Percentiles rank a stretch among this genome's conserved stretches.
Evolutionary conservation across 2,888 invertebrate species (phyloP).

Genomic region (Pecten maximus): DNA sequence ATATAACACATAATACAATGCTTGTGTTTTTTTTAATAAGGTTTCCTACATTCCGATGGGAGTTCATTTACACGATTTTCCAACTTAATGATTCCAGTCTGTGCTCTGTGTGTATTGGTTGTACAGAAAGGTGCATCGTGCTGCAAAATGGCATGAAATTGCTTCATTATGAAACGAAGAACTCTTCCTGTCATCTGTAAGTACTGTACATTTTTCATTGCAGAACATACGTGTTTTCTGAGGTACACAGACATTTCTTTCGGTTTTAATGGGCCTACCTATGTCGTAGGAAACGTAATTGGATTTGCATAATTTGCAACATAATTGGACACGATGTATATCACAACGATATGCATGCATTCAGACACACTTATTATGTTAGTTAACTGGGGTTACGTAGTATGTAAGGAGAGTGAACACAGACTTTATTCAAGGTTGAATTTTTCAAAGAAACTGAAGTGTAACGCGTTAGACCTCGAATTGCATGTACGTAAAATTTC

Average conservation of each 20-base stretch:
- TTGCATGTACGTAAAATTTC: neutral
- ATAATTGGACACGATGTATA: neutral
- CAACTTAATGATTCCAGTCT: no score
- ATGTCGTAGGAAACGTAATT: neutral
- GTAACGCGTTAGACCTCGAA: neutral
- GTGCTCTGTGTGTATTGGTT: no score
- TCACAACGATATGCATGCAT: neutral
- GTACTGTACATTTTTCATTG: neutral
- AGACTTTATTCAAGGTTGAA: neutral
- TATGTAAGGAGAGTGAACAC: neutral
- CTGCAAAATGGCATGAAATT: no score
- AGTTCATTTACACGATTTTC: no score
- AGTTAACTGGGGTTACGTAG: neutral
- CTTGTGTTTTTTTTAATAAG: no score
- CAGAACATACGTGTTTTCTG: neutral
- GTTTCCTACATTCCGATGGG: no score
- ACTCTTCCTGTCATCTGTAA: neutral
- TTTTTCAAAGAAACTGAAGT: neutral
- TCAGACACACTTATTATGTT: neutral
- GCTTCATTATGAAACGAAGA: neutral
- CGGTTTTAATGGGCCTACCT: neutral
- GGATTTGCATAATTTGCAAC: neutral
- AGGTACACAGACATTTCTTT: neutral
- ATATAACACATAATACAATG: neutral
- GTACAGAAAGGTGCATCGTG: no score